A percentile compares a stretch with the other conserved stretches of the same genome.
phyloP scores from a whole-genome alignment of 2,797 vertebrate genomes.

The Ctenopoma multispine region DNA sequence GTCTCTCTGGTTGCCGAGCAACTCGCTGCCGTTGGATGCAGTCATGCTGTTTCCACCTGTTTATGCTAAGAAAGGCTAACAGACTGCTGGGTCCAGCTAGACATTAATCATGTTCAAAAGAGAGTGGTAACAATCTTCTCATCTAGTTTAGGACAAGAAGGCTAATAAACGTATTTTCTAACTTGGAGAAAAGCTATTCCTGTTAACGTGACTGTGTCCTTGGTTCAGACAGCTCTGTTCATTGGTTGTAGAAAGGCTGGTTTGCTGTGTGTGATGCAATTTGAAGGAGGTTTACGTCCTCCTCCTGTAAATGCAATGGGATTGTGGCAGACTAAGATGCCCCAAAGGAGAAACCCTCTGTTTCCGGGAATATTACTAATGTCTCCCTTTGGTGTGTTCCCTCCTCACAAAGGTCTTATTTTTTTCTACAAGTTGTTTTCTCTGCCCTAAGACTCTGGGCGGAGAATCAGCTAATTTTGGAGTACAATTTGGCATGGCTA shows the following conservation, averaged over 20 bases:
- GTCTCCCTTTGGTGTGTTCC: constrained; percentile 56
- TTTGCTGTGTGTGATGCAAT: constrained; percentile 72
- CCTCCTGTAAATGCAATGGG: constrained; percentile 72
- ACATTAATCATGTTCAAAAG: too few species aligned
- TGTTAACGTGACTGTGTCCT: not conserved
- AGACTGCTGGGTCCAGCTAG: too few species aligned
- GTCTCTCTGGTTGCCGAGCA: constrained; percentile 8
- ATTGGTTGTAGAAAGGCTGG: constrained; percentile 70
- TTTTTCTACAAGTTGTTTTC: constrained; percentile 53
- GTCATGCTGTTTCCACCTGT: too few species aligned
- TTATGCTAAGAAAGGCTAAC: too few species aligned
- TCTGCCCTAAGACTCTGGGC: constrained; percentile 36
- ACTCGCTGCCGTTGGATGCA: not conserved
- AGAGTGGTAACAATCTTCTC: not conserved
- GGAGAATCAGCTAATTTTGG: constrained; percentile 56
- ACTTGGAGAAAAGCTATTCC: not conserved
- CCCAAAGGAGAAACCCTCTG: constrained; percentile 65
- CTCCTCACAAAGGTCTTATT: constrained; percentile 40
- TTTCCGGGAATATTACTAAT: constrained; percentile 69
- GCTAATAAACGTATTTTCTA: not conserved
- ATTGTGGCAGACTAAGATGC: constrained; percentile 82
- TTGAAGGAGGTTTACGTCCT: constrained; percentile 59
- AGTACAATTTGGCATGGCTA: constrained; percentile 64
- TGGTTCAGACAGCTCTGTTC: constrained; percentile 74
- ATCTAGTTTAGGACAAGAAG: not conserved